phyloP scores from a whole-genome alignment of 92 coral and sea anemone species.

The Bergia sp. region DNA sequence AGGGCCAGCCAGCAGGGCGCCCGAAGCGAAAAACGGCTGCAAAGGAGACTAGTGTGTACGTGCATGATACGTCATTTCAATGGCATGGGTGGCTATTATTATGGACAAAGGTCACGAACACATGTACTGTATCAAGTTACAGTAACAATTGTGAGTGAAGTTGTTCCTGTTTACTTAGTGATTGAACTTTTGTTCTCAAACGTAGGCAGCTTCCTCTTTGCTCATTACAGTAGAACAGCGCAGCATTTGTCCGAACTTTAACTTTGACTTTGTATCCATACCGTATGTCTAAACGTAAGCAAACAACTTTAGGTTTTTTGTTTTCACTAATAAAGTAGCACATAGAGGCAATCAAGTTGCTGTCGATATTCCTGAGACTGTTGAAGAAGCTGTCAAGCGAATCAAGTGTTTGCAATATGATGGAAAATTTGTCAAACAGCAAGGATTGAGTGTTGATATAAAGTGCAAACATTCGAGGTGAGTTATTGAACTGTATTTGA shows the following conservation, averaged over 20 bases:
- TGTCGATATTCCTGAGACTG: constrained; percentile 2
- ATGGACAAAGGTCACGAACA: background rate
- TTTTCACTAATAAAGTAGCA: no score
- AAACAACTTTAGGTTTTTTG: no score
- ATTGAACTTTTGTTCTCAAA: no score
- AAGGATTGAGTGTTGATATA: background rate
- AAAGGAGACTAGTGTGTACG: no score
- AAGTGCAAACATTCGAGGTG: background rate
- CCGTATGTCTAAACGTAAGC: no score
- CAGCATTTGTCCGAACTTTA: background rate
- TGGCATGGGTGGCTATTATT: background rate
- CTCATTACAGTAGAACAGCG: background rate
- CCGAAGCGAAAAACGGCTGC: no score
- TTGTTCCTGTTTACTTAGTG: background rate
- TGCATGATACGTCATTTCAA: background rate
- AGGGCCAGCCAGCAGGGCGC: no score
- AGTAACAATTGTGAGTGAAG: background rate
- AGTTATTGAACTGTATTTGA: background rate
- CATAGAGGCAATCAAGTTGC: background rate
- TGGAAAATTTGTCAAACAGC: constrained; percentile 1
- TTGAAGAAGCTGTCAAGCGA: background rate
- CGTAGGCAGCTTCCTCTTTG: no score
- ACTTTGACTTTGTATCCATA: no score
- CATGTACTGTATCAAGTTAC: constrained; percentile 12
- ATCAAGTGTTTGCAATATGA: constrained; percentile 3